phyloP scores from a whole-genome alignment of 2,888 invertebrate genomes.

The Eristalis tenax region DNA sequence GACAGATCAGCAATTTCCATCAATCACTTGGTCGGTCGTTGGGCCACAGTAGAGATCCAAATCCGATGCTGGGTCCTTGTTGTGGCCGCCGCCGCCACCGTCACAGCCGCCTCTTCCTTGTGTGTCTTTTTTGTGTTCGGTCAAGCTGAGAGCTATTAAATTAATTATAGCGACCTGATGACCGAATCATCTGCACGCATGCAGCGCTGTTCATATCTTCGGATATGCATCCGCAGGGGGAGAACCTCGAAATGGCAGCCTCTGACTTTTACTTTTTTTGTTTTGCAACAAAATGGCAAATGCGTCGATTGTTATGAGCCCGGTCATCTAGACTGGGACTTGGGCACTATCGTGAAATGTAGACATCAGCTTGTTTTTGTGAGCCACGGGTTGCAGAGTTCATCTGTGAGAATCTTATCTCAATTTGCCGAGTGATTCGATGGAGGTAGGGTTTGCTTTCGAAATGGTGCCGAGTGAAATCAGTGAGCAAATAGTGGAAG shows the following conservation, averaged over 20 bases:
- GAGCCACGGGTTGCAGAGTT: slow-evolving; percentile 6
- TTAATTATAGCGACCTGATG: slow-evolving; percentile 67
- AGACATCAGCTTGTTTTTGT: slow-evolving; percentile 53
- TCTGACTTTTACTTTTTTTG: neutral
- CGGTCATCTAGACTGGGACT: slow-evolving; percentile 20
- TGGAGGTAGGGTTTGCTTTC: neutral
- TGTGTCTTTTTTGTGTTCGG: slow-evolving; percentile 60
- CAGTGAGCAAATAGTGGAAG: too few relatives aligned
- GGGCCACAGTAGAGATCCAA: slow-evolving; percentile 40
- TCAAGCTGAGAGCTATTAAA: slow-evolving; percentile 69
- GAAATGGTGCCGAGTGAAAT: neutral
- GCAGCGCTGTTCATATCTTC: slow-evolving; percentile 28
- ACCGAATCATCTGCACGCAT: slow-evolving; percentile 69
- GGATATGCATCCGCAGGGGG: slow-evolving; percentile 47
- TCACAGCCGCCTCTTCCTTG: slow-evolving; percentile 23
- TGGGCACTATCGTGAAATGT: slow-evolving; percentile 7
- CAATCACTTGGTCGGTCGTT: slow-evolving; percentile 52
- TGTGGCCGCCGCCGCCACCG: neutral
- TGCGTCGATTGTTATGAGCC: slow-evolving; percentile 20
- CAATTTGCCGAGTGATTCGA: neutral
- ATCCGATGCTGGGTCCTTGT: slow-evolving; percentile 30
- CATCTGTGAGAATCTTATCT: slow-evolving; percentile 7
- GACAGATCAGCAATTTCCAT: slow-evolving; percentile 70
- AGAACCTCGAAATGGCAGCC: slow-evolving; percentile 14
- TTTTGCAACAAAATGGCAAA: slow-evolving; percentile 21